Percentiles rank a stretch among this genome's conserved stretches.
Evolutionary conservation across 1,140 invertebrate genomes (phyloP).

Genomic region (Chironomus striatipennis): DNA sequence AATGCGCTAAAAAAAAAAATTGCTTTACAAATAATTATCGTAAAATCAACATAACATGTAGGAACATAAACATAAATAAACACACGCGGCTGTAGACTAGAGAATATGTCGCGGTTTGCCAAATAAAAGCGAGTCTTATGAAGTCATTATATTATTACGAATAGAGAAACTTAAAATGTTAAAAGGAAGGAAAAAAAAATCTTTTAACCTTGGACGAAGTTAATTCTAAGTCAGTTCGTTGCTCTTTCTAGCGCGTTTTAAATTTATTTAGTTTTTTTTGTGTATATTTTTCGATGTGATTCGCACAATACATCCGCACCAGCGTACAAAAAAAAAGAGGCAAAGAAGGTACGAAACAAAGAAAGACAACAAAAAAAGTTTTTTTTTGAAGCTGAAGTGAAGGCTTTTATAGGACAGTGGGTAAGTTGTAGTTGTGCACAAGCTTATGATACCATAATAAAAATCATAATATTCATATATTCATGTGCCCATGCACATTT

Average conservation of each 20-base stretch:
- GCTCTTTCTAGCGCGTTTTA: not conserved
- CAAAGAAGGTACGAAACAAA: not conserved
- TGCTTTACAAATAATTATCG: too few relatives aligned
- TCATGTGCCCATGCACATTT: not conserved
- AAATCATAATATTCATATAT: not conserved
- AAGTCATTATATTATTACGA: not conserved
- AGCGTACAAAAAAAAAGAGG: not conserved
- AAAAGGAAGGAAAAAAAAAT: not conserved
- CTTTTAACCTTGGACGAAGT: slow-evolving; percentile 6
- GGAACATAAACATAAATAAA: not conserved
- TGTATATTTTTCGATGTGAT: not conserved
- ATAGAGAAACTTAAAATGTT: not conserved
- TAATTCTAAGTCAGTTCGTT: slow-evolving; percentile 13
- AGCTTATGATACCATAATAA: not conserved
- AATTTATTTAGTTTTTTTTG: not conserved
- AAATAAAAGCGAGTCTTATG: slow-evolving; percentile 13
- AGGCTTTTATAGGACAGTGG: slow-evolving; percentile 3
- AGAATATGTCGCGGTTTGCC: not conserved
- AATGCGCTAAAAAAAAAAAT: too few relatives aligned
- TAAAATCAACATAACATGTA: too few relatives aligned
- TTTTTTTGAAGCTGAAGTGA: not conserved
- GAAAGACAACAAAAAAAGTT: not conserved
- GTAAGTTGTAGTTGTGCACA: slow-evolving; percentile 6
- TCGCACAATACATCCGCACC: not conserved
- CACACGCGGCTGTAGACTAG: not conserved